Conservation (phyloP, 2,888 invertebrate genomes). For the Trisateles emortualis region DNA sequence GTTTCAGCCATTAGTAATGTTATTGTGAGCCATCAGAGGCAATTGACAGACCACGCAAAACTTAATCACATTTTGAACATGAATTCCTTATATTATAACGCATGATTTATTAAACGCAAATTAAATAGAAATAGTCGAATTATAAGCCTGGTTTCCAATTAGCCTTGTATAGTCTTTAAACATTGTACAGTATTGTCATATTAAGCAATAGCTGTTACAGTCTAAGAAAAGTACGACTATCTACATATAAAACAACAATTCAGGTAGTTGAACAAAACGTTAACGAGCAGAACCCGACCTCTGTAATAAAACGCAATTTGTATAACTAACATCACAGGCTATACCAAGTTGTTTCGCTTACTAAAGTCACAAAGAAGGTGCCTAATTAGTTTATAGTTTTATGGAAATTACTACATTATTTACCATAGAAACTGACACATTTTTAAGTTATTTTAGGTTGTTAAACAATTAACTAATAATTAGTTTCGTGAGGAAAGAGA, state of each 20-base stretch:
- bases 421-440: slow-evolving; percentile 33
- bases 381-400: slow-evolving; percentile 46
- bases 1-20: too few species aligned
- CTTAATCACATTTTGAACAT: too few species aligned
- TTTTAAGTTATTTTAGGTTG: slow-evolving; percentile 40
- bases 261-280: slow-evolving; percentile 25
- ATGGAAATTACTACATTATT: slow-evolving; percentile 41
- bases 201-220: background rate
- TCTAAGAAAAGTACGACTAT: background rate
- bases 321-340: slow-evolving; percentile 25
- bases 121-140: too few species aligned
- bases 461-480: slow-evolving; percentile 49
- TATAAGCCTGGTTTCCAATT: too few species aligned
- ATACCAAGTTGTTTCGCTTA: slow-evolving; percentile 26
- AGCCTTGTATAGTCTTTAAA: too few species aligned
- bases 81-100: too few species aligned
- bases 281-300: slow-evolving; percentile 24
- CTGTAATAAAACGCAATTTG: slow-evolving; percentile 42
- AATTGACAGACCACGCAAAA: too few species aligned
- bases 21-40: too few species aligned
- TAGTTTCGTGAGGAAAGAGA: slow-evolving; percentile 48
- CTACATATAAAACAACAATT: slow-evolving; percentile 16
- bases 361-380: slow-evolving; percentile 31
- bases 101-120: too few species aligned
- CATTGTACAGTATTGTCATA: too few species aligned